These are phyloP conservation scores for Alloscopus bannaensis DNA, from an alignment of 2,888 invertebrate genomes.

Conservation along the genomic window DNA sequence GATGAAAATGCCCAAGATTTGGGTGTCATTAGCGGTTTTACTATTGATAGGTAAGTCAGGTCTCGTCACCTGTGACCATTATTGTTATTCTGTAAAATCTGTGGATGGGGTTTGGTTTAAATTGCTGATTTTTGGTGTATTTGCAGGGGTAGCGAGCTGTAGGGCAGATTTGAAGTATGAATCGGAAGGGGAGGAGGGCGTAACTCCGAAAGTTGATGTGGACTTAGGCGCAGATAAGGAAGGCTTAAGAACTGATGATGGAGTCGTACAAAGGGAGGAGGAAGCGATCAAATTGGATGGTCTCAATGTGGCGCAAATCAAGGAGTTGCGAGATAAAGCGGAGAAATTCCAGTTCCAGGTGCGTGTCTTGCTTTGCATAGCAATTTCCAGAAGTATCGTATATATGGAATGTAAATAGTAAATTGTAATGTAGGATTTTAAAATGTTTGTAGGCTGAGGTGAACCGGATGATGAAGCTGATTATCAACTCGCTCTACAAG, in stretches of 20 bases:
- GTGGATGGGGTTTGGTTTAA: neutral
- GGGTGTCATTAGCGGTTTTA: slow-evolving; percentile 62
- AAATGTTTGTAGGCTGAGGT: slow-evolving; percentile 96
- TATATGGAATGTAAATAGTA: too few relatives aligned
- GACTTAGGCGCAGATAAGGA: slow-evolving; percentile 91
- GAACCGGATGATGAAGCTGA: slow-evolving; percentile 99
- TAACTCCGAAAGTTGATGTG: slow-evolving; percentile 82
- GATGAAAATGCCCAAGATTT: slow-evolving; percentile 65
- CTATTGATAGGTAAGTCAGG: slow-evolving; percentile 56
- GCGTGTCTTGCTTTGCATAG: too few relatives aligned
- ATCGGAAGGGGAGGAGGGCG: slow-evolving; percentile 76
- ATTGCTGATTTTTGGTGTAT: slow-evolving; percentile 1
- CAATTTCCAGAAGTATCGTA: too few relatives aligned
- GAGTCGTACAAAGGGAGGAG: slow-evolving; percentile 92
- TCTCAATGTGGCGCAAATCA: slow-evolving; percentile 94
- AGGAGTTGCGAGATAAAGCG: slow-evolving; percentile 91
- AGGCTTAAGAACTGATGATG: slow-evolving; percentile 94
- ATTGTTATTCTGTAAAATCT: neutral
- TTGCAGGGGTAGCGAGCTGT: slow-evolving; percentile 44
- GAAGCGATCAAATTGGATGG: slow-evolving; percentile 98
- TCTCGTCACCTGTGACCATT: too few relatives aligned
- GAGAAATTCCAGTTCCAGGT: slow-evolving; percentile 85
- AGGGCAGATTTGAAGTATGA: slow-evolving; percentile 61
- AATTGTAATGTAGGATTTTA: too few relatives aligned
- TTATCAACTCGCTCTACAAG: slow-evolving; percentile 98